Evolutionary conservation across 2,888 invertebrate species (phyloP), one percentile per base, ranked within the genome.

Genomic region (Lycia hirtaria): DNA sequence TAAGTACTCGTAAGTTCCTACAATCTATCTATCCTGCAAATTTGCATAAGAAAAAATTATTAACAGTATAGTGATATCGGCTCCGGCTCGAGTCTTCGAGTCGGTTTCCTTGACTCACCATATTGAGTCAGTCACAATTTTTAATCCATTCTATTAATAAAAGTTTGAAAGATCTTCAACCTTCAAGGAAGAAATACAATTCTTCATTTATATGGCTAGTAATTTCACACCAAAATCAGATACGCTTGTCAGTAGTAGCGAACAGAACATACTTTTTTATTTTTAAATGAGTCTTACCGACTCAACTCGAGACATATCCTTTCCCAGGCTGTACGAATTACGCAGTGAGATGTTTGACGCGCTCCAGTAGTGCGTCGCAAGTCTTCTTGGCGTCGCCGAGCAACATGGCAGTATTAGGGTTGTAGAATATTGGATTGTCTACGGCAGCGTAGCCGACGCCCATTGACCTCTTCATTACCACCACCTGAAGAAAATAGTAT

Each of bases 341-440:
- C 40, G 70, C 78, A 20, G 75, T 69, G 9, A 92, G 82, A 65
- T 87, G 75, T 65, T 92, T 92, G 59, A 97, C 94, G 76, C 94
- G 95, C 19, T 92, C 91, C 44, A 97, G 93, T 10, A 98, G 93
- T 9, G 95, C 94, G 80, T 97, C 97, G 80, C 97, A 97, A 5
- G 97, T 97, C 83, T 97, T 97, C 93, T 98, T 98, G 47, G 97
- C 97, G 80, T 98, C 97, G 32, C 97, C 97, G 19, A 98, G 93
- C 78, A 98, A 93, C 98, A 98, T 95, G 43, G 94, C 93, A 0
- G 97, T 97, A 90, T 98, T 97, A 14, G 95, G 94, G 81, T 97
- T 97, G 93, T 97, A 98, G 93, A 98, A 98, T 65, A 98, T 95
- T 4, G 97, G 97, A 85, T 98, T 98, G 85, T 98, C 98, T 0